Conservation (phyloP, 2,888 invertebrate species). For the Spilosoma lubricipeda region DNA sequence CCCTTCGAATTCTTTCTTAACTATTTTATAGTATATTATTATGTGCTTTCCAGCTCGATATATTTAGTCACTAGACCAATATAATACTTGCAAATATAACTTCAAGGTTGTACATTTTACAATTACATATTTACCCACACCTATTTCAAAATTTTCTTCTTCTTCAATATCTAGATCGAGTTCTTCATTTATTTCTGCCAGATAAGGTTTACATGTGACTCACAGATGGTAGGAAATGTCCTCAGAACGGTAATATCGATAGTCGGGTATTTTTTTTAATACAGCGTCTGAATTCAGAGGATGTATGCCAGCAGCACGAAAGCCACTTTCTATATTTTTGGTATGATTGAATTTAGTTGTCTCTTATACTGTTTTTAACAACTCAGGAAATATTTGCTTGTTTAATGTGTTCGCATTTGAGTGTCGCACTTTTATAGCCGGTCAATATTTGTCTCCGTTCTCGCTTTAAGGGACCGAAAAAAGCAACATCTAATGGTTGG, state of each 20-base stretch:
- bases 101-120: conserved; percentile 25
- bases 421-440: conserved; percentile 34
- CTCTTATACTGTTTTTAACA: conserved; percentile 30
- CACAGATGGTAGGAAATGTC: conserved; percentile 25
- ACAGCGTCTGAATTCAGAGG: conserved; percentile 21
- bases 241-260: conserved; percentile 1
- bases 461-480: conserved; percentile 37
- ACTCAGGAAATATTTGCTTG: conserved; percentile 39
- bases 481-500: conserved; percentile 34
- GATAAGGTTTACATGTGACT: conserved; percentile 29
- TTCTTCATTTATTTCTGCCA: conserved; percentile 29
- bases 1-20: conserved; percentile 24
- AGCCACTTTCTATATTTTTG: conserved; percentile 32
- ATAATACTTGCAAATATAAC: conserved; percentile 26
- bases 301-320: conserved; percentile 33
- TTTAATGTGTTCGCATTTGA: conserved; percentile 35
- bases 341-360: conserved; percentile 25
- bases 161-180: conserved; percentile 21
- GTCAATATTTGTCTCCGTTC: conserved; percentile 37
- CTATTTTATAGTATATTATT: conserved; percentile 17
- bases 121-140: conserved; percentile 26
- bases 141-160: conserved; percentile 18
- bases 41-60: conserved; percentile 10
- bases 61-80: conserved; percentile 18
- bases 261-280: conserved; percentile 26